Conservation (phyloP, 1,140 invertebrate genomes). For the Drosophila biarmipes region DNA sequence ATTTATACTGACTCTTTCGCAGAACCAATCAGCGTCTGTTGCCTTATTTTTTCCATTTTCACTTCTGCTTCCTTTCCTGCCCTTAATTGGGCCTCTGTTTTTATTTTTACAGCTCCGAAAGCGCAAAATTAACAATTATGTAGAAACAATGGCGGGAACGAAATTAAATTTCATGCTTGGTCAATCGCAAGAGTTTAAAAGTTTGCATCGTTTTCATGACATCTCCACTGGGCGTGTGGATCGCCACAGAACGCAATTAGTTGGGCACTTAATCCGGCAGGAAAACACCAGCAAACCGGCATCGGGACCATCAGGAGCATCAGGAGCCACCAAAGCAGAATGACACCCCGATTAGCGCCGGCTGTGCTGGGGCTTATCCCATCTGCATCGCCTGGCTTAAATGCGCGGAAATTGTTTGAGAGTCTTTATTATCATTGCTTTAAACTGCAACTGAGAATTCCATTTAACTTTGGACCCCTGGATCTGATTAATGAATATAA, state of each 20-base stretch:
- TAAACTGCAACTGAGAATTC: slow-evolving; percentile 4
- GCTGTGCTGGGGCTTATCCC: slow-evolving; percentile 24
- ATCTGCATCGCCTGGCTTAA: slow-evolving; percentile 13
- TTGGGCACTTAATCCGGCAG: slow-evolving; percentile 53
- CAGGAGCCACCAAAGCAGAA: slow-evolving; percentile 20
- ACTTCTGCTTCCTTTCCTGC: too few relatives aligned
- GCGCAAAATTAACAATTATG: slow-evolving; percentile 9
- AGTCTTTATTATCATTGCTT: slow-evolving; percentile 25
- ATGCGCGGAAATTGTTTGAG: slow-evolving; percentile 22
- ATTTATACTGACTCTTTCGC: too few relatives aligned
- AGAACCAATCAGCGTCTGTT: too few relatives aligned
- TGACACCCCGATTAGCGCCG: slow-evolving; percentile 33
- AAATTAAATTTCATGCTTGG: slow-evolving; percentile 58
- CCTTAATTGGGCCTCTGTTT: not conserved
- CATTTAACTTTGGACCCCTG: not conserved
- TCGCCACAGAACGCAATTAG: slow-evolving; percentile 53
- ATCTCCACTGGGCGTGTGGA: slow-evolving; percentile 33
- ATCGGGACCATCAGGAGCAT: not conserved
- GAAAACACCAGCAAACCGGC: slow-evolving; percentile 11
- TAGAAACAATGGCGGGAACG: slow-evolving; percentile 3
- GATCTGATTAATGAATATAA: slow-evolving; percentile 19
- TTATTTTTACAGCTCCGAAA: not conserved
- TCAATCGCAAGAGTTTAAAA: slow-evolving; percentile 50
- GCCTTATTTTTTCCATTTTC: too few relatives aligned
- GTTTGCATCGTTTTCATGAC: slow-evolving; percentile 47